These are phyloP conservation scores for Tautogolabrus adspersus DNA, from an alignment of 2,113 vertebrate genomes.

Conservation along the genomic window DNA sequence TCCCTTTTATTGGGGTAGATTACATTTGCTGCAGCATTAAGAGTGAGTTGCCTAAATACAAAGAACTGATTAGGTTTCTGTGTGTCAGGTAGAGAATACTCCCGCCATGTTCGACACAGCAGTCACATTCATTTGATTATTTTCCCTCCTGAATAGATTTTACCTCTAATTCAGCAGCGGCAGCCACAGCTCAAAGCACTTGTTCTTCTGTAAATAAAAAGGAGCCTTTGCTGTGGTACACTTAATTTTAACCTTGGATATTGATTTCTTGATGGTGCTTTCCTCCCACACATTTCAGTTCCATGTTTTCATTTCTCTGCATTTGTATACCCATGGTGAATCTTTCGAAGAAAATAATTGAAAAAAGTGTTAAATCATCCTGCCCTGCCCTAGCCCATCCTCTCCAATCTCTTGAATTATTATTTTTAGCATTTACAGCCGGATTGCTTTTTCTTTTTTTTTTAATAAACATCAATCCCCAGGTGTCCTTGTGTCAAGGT, in stretches of 20 bases:
- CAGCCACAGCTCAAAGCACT: background rate
- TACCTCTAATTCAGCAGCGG: conserved; percentile 1
- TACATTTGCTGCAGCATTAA: conserved; percentile 52
- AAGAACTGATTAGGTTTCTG: conserved; percentile 36
- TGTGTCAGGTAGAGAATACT: conserved; percentile 24
- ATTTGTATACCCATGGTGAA: conserved; percentile 20
- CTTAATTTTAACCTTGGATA: conserved; percentile 34
- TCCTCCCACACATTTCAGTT: background rate
- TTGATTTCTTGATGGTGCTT: conserved; percentile 34
- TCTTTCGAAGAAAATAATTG: conserved; percentile 19
- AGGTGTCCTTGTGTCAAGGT: conserved; percentile 47
- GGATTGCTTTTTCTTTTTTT: conserved; percentile 18
- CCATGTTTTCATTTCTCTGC: conserved; percentile 25
- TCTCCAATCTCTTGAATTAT: conserved; percentile 35
- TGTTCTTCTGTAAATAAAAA: conserved; percentile 34
- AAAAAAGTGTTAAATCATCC: conserved; percentile 36
- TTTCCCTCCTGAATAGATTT: conserved; percentile 33
- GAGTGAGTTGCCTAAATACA: conserved; percentile 41
- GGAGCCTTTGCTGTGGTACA: background rate
- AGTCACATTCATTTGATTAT: conserved; percentile 37
- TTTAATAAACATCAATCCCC: conserved; percentile 35
- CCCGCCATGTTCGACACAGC: background rate
- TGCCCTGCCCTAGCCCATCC: background rate
- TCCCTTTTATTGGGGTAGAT: conserved; percentile 40
- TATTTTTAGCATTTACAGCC: conserved; percentile 40